Evolutionary conservation across 2,797 vertebrate genomes (phyloP).

Genomic region (Taeniopygia guttata): DNA sequence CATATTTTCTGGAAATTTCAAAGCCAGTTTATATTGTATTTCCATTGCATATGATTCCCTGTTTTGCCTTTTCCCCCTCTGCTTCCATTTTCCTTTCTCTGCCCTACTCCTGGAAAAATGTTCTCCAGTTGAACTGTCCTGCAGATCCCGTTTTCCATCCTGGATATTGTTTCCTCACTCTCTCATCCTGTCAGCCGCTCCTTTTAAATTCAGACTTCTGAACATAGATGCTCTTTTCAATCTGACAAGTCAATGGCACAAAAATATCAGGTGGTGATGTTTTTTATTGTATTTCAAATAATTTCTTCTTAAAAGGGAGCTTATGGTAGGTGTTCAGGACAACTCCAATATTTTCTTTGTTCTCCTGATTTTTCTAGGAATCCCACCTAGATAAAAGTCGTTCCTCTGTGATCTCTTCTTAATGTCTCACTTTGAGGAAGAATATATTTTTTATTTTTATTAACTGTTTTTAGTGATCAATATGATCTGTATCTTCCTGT

Average conservation of each 20-base stretch:
- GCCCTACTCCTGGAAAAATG: neutral
- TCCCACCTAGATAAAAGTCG: neutral
- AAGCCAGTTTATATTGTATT: neutral
- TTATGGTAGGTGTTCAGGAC: neutral
- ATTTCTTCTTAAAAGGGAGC: neutral
- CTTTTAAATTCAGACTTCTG: neutral
- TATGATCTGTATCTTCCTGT: neutral
- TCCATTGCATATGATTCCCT: neutral
- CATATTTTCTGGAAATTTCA: neutral
- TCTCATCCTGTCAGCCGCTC: neutral
- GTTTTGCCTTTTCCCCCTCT: fast-evolving
- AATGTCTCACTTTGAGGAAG: neutral
- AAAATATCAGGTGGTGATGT: neutral
- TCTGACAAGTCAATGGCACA: neutral
- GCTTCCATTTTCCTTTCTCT: neutral
- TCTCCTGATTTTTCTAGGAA: neutral
- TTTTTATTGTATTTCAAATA: neutral
- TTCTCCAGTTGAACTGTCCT: neutral
- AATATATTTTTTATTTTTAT: neutral
- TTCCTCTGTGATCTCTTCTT: neutral
- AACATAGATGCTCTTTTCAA: neutral
- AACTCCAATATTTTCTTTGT: neutral
- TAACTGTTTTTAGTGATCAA: neutral
- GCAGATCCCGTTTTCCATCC: neutral
- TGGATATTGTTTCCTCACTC: neutral